Conservation (phyloP, 2,797 vertebrate species). For the Diplodus puntazzo region DNA sequence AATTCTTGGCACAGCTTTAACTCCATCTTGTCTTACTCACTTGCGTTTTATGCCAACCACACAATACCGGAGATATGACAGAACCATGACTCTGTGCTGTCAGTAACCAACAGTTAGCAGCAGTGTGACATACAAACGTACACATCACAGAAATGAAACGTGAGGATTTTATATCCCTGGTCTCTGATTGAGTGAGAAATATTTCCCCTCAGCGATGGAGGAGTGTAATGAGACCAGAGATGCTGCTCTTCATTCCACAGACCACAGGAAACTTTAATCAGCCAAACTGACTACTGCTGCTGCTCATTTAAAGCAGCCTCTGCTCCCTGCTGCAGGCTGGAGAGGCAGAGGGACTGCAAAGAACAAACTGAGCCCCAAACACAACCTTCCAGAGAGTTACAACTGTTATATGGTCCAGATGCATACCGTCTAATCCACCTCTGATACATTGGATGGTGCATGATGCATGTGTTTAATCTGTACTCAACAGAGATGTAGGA, state of each 20-base stretch:
- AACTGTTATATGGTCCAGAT: background rate
- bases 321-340: slow-evolving; percentile 19
- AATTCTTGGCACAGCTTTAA: background rate
- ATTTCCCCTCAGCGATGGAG: background rate
- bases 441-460: background rate
- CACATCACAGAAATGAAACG: background rate
- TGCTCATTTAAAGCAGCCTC: slow-evolving; percentile 25
- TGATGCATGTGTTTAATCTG: background rate
- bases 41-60: background rate
- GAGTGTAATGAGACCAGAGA: background rate
- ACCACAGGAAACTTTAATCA: slow-evolving; percentile 29
- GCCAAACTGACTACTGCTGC: slow-evolving; percentile 23
- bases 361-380: slow-evolving; percentile 16
- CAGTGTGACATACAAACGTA: background rate
- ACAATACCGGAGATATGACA: background rate
- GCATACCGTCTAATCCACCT: background rate
- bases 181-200: background rate
- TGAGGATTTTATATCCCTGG: background rate
- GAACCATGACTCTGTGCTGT: background rate
- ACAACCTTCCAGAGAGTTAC: slow-evolving; percentile 7
- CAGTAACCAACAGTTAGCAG: background rate
- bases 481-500: background rate
- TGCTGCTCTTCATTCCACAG: slow-evolving; percentile 28
- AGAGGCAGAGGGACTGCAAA: background rate
- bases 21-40: background rate